phyloP scores from a whole-genome alignment of 2,113 vertebrate species.

The Bettongia penicillata region DNA sequence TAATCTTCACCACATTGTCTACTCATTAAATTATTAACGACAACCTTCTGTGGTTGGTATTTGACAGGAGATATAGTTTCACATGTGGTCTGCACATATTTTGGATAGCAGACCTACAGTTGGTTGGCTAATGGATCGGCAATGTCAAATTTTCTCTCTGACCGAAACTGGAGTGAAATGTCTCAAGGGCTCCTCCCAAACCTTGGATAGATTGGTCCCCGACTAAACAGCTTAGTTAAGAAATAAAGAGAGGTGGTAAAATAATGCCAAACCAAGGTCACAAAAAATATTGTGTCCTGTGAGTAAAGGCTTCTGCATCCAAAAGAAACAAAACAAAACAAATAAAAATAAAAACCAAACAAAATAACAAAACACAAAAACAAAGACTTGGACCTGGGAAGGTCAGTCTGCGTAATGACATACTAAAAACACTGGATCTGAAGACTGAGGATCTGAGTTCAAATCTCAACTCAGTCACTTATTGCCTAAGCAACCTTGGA shows the following conservation, averaged over 20 bases:
- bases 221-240: neutral
- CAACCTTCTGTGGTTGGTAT: constrained; percentile 7
- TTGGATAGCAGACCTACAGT: constrained; percentile 13
- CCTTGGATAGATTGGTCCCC: neutral
- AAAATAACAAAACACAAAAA: neutral
- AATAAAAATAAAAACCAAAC: neutral
- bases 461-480: neutral
- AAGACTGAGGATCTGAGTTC: neutral
- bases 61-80: constrained; percentile 34
- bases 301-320: neutral
- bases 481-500: neutral
- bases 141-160: neutral
- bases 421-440: neutral
- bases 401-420: neutral
- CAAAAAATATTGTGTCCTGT: neutral
- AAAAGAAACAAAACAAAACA: neutral
- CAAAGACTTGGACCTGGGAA: neutral
- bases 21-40: constrained; percentile 40
- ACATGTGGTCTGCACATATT: constrained; percentile 35
- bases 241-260: neutral
- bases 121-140: neutral
- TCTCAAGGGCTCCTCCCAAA: neutral
- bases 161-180: neutral
- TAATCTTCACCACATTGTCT: constrained; percentile 9
- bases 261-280: neutral